These are phyloP conservation scores for Mixornis gularis DNA, from an alignment of 2,113 vertebrate species.

Conservation along the genomic window DNA sequence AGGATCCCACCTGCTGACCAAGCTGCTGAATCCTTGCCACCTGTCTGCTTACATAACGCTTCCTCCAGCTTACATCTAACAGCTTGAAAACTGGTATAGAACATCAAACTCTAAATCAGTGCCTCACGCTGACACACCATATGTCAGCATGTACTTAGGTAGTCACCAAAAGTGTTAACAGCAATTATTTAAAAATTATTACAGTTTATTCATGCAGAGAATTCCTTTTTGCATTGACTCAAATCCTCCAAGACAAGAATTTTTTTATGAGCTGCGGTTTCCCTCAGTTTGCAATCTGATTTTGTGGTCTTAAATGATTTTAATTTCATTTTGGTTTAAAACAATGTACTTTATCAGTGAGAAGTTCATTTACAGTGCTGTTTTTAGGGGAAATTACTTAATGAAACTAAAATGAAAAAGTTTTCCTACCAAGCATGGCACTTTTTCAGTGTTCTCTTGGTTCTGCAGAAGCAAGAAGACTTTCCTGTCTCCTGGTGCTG, in stretches of 20 bases:
- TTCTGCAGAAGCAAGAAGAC: background rate
- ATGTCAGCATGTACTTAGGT: background rate
- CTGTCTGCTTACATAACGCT: background rate
- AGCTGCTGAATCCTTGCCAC: slow-evolving; percentile 13
- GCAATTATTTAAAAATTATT: slow-evolving; percentile 42
- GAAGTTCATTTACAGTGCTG: background rate
- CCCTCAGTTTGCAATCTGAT: background rate
- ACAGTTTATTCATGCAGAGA: slow-evolving; percentile 12
- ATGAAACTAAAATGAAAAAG: background rate
- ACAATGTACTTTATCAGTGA: background rate
- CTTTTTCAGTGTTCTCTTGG: background rate
- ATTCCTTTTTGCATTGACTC: background rate
- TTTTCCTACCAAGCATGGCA: background rate
- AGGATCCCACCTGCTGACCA: background rate
- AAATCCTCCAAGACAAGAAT: background rate
- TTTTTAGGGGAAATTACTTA: background rate
- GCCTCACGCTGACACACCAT: slow-evolving; percentile 11
- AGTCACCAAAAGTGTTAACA: slow-evolving; percentile 13
- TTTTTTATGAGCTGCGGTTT: background rate
- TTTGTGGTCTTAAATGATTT: background rate
- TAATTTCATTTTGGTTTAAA: background rate
- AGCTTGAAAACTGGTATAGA: slow-evolving; percentile 1
- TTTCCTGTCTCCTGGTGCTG: background rate
- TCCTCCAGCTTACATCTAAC: background rate
- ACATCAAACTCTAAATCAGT: slow-evolving; percentile 3